Evolutionary conservation across 2,797 vertebrate genomes (phyloP), one percentile per base, ranked within the genome.

Genomic region (Lacerta viridis): DNA sequence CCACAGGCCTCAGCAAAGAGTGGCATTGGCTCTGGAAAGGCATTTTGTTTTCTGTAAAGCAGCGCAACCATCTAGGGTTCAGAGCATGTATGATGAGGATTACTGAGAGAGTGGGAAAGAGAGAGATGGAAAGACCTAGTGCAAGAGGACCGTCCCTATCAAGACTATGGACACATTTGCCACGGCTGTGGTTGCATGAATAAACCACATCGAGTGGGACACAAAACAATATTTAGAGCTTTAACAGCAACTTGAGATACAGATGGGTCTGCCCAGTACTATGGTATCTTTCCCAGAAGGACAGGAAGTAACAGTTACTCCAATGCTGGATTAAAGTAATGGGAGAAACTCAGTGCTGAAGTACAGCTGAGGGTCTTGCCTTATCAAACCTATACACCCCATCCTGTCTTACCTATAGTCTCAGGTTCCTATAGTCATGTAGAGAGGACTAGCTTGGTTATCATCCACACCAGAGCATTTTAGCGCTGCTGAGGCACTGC

Each of bases 1-100:
- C 89, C 75, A 66, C 55, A 79, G 92, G 83, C 64, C 90, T 82
- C 81, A 4, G 11, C 41, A 90, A 80, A 41, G 9, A 1, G 5
- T 50, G 59, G 33, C 77, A 80, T 50, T n/a, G 15, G 36, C 59
- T 25, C 0, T 0, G 23, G 76, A 66, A 90, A 69, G 90, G 29
- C n/a, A 29, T 50, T 50, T 85, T 66, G 69, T 8, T 85, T 83
- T 36, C 5, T 33, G 27, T 68, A 59, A 0, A 46, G 66, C 85
- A 33, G 69, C 64, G 18, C 3, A 0, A 43, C 4, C 10, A 29
- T 72, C 33, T 46, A 0, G 0, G 39, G 15, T 33, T 13, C 41
- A n/a, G 18, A 1, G 5, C 0, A 0, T 15, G 55, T 64, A 0
- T 0, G 17, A 74, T 0, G 0, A 50, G 15, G 8, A 18, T 15